Evolutionary conservation across 2,797 vertebrate genomes (phyloP).

Genomic region (Fistularia commersonii): DNA sequence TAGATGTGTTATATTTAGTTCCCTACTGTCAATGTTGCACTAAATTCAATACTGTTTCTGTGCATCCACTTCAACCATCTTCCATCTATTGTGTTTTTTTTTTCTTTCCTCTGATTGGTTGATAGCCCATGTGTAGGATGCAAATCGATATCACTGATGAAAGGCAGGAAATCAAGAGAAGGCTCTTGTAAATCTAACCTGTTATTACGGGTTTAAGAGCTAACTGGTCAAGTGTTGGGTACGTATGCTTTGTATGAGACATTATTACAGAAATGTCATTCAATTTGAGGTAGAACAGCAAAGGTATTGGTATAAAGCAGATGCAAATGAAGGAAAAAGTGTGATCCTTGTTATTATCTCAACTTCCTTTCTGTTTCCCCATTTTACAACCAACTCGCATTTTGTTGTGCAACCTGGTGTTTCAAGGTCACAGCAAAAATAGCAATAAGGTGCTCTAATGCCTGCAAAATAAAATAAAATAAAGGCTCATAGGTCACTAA

Average conservation of each 20-base stretch:
- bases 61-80: constrained; percentile 19
- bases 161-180: constrained; percentile 41
- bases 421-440: constrained; percentile 36
- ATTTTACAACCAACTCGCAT: constrained; percentile 39
- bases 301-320: background rate
- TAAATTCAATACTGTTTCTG: constrained; percentile 40
- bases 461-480: constrained; percentile 13
- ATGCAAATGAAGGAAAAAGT: constrained; percentile 1
- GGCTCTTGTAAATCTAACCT: constrained; percentile 41
- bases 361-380: constrained; percentile 5
- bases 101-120: constrained; percentile 18
- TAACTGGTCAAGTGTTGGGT: constrained; percentile 29
- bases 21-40: constrained; percentile 27
- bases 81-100: constrained; percentile 30
- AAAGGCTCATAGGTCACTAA: too few species aligned
- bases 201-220: constrained; percentile 39
- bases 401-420: constrained; percentile 18
- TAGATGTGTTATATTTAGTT: constrained; percentile 38
- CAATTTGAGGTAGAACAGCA: constrained; percentile 8
- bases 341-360: constrained; percentile 13
- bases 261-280: background rate
- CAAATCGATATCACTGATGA: constrained; percentile 58
- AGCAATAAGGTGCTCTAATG: constrained; percentile 2
- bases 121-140: constrained; percentile 35
- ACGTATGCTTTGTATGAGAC: background rate